Evolutionary conservation across 2,113 vertebrate species (phyloP).

Genomic region (Epinephelus fuscoguttatus): DNA sequence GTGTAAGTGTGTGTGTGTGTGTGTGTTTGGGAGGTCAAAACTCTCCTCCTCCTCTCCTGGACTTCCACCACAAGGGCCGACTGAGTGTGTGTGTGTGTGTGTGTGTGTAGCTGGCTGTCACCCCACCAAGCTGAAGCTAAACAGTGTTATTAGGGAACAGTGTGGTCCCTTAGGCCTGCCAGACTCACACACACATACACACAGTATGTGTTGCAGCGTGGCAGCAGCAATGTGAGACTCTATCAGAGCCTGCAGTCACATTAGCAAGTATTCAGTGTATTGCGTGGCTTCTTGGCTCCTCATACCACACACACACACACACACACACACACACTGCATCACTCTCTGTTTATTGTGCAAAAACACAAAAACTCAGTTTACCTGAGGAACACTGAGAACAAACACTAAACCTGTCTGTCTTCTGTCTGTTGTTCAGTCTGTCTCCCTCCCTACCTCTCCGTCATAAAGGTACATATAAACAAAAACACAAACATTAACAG

Average conservation of each 20-base stretch:
- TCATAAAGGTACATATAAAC: slow-evolving; percentile 50
- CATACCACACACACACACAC: slow-evolving; percentile 1
- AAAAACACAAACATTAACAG: slow-evolving; percentile 62
- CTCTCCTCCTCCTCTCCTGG: not conserved
- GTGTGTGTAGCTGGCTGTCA: slow-evolving; percentile 41
- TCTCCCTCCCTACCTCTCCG: not conserved
- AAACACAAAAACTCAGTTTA: slow-evolving; percentile 44
- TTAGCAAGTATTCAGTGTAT: slow-evolving; percentile 66
- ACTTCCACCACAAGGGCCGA: slow-evolving; percentile 11
- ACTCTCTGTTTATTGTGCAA: slow-evolving; percentile 13
- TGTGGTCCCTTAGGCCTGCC: slow-evolving; percentile 63
- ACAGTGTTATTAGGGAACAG: slow-evolving; percentile 67
- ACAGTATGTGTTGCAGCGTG: slow-evolving; percentile 24
- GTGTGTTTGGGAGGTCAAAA: not conserved
- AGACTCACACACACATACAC: slow-evolving; percentile 36
- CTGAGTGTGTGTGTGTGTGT: not conserved
- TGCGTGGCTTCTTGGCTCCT: slow-evolving; percentile 61
- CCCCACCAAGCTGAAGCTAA: slow-evolving; percentile 48
- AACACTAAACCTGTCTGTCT: slow-evolving; percentile 18
- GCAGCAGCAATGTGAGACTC: slow-evolving; percentile 66
- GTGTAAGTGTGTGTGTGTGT: not conserved
- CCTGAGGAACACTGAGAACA: slow-evolving; percentile 12
- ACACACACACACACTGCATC: slow-evolving; percentile 24
- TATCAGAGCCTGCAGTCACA: slow-evolving; percentile 63
- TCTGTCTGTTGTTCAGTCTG: slow-evolving; percentile 1